Evolutionary conservation across 2,888 invertebrate species (phyloP).

Genomic region (Pterobdella sp.): DNA sequence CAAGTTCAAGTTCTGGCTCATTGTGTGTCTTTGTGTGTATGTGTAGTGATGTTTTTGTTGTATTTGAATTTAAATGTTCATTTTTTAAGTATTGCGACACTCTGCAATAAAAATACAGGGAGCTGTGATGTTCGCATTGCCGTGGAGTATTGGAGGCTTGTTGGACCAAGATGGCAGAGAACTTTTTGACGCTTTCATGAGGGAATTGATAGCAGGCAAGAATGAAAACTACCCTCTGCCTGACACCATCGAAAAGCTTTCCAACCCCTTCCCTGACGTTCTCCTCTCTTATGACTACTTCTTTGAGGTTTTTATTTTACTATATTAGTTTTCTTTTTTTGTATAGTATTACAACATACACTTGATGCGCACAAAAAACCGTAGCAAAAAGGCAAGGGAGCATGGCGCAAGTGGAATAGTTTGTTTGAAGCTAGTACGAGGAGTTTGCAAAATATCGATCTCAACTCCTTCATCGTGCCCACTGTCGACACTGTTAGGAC

Average conservation of each 20-base stretch:
- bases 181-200: slow-evolving; percentile 69
- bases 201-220: slow-evolving; percentile 52
- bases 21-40: slow-evolving; percentile 49
- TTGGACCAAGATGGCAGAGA: slow-evolving; percentile 66
- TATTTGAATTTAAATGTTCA: neutral
- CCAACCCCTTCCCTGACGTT: slow-evolving; percentile 66
- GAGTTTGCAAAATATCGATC: slow-evolving; percentile 47
- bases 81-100: neutral
- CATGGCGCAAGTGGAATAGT: slow-evolving; percentile 80
- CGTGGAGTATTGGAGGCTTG: slow-evolving; percentile 79
- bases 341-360: too few species aligned
- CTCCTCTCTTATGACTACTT: slow-evolving; percentile 72
- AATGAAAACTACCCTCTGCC: slow-evolving; percentile 57
- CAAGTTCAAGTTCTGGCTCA: slow-evolving; percentile 57
- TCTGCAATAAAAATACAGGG: slow-evolving; percentile 54
- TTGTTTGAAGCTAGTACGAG: slow-evolving; percentile 54
- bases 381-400: slow-evolving; percentile 68
- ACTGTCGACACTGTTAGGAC: slow-evolving; percentile 54
- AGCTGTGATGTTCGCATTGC: slow-evolving; percentile 64
- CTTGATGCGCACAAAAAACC: neutral
- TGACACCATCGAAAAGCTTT: slow-evolving; percentile 60
- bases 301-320: slow-evolving; percentile 56
- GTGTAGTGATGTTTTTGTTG: neutral
- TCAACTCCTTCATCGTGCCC: slow-evolving; percentile 52
- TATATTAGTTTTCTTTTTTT: too few species aligned